Conservation (phyloP, 1,140 invertebrate species). For the Popillia japonica region DNA sequence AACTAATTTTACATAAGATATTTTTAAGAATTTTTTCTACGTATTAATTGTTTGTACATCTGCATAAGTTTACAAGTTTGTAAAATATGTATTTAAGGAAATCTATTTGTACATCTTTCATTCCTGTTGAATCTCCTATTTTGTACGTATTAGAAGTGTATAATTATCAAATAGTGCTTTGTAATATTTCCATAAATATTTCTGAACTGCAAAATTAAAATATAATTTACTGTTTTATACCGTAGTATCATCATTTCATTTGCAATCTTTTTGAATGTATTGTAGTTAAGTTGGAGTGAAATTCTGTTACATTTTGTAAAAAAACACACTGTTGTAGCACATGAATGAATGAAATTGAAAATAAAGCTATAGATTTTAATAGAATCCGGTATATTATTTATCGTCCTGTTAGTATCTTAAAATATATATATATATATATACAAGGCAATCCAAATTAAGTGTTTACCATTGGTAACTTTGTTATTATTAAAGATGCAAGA, state of each 20-base stretch:
- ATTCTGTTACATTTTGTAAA: constrained; percentile 36
- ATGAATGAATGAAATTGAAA: constrained; percentile 40
- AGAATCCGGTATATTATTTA: constrained; percentile 1
- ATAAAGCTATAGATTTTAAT: constrained; percentile 41
- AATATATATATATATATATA: no score
- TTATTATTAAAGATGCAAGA: no score
- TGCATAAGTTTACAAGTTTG: not conserved
- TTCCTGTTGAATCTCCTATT: constrained; percentile 18
- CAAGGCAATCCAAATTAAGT: no score
- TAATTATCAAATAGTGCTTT: constrained; percentile 1
- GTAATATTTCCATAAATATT: constrained; percentile 30
- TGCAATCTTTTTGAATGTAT: constrained; percentile 29
- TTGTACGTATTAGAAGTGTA: constrained; percentile 24
- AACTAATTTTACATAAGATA: not conserved
- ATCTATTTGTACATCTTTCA: constrained; percentile 30
- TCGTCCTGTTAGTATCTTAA: no score
- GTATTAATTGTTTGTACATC: constrained; percentile 13
- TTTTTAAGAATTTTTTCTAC: constrained; percentile 13
- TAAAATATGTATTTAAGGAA: constrained; percentile 19
- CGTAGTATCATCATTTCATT: constrained; percentile 28
- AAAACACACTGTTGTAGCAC: constrained; percentile 40
- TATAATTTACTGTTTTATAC: constrained; percentile 25
- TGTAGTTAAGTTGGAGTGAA: constrained; percentile 34
- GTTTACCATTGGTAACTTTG: no score
- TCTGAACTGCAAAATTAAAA: not conserved